Evolutionary conservation across 1,140 invertebrate genomes (phyloP).

Genomic region (Araneus ventricosus): DNA sequence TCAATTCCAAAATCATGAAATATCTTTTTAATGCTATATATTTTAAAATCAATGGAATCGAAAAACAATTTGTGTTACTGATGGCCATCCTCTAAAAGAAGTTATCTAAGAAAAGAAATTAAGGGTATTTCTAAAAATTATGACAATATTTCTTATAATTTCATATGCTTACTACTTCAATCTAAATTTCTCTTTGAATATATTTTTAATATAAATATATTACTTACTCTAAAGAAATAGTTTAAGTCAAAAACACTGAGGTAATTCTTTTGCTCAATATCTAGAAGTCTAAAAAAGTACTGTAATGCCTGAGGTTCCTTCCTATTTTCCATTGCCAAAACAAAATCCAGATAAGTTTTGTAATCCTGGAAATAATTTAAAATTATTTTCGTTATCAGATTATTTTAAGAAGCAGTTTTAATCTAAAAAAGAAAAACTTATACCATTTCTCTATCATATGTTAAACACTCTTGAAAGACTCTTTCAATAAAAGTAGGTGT

Average conservation of each 20-base stretch:
- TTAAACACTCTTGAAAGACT: constrained; percentile 96
- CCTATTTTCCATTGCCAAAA: constrained; percentile 94
- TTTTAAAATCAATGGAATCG: no score
- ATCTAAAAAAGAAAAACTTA: neutral
- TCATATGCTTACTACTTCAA: no score
- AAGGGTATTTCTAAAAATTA: no score
- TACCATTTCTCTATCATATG: constrained; percentile 96
- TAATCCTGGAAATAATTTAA: constrained; percentile 85
- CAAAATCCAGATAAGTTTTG: constrained; percentile 97
- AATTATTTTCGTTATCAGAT: neutral
- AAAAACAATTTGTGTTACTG: no score
- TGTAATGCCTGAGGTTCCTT: constrained; percentile 94
- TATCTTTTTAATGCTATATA: no score
- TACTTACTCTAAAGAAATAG: constrained; percentile 90
- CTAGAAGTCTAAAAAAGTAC: constrained; percentile 95
- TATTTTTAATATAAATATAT: neutral
- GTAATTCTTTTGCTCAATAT: constrained; percentile 93
- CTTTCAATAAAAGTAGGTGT: constrained; percentile 94
- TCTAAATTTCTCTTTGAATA: no score
- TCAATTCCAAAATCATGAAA: no score
- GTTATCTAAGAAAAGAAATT: no score
- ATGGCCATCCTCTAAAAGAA: no score
- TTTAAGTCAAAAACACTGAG: constrained; percentile 94
- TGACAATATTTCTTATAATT: no score
- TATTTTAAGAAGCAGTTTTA: neutral